Base-by-base conservation (phyloP, 2,888 invertebrate species). In the Allygus modestus region DNA sequence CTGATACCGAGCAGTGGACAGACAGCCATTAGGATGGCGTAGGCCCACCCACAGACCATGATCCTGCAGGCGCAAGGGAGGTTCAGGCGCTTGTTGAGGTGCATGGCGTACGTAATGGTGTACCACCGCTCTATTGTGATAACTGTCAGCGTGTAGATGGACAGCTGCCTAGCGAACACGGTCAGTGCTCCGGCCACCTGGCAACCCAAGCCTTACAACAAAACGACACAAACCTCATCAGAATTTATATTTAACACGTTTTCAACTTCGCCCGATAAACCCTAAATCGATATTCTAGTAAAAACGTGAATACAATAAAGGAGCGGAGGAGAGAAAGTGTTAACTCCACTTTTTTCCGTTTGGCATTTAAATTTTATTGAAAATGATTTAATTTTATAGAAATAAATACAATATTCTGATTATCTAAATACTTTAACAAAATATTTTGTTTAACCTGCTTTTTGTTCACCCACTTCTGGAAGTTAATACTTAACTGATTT, bases 161-260 rank as follows among this genome's bases (percentile, higher is more conserved):
- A 94, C 71, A 95, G 90, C 87, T 94, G 93, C 84, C 93, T 92
- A 37, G 93, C 93, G 88, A 94, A 93, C 12, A 94, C 92, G 0
- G 94, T 94, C 79, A 95, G 90, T 88, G 94, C 94, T 0, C 95
- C 94, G 0, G 94, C 93, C 20, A 93, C 91, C 86, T 92, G 90
- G 88, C 94, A 94, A 0, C 94, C 94, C 87, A 90, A 89, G 84
- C 93, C 92, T 92, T 86, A 23, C 88, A 87, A 65, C 15, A 58
- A n/a, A n/a, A n/a, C n/a, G n/a, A n/a, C n/a, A n/a, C n/a, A n/a
- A n/a, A n/a, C n/a, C n/a, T n/a, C n/a, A n/a, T n/a, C n/a, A n/a
- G n/a, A 82, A 51, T 12, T 23, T 23, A 58, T 11, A n/a, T n/a
- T n/a, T 17, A 41, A 54, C 23, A 31, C 23, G 37, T n/a, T 51